A percentile compares a stretch with the other conserved stretches of the same genome.
phyloP scores from a whole-genome alignment of 1,140 invertebrate species.

The Hycleus phaleratus region DNA sequence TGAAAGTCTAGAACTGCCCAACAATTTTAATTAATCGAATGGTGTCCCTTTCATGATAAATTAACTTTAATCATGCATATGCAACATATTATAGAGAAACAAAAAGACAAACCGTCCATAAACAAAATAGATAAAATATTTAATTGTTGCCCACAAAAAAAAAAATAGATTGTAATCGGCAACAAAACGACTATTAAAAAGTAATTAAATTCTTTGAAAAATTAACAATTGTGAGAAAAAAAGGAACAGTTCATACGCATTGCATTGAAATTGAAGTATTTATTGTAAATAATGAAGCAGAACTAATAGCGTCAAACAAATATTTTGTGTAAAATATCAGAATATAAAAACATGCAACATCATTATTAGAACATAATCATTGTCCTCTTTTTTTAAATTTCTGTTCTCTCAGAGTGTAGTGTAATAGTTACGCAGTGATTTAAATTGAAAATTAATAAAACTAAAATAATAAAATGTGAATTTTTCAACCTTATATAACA shows the following conservation, averaged over 20 bases:
- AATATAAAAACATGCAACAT: constrained; percentile 11
- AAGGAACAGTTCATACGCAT: background rate
- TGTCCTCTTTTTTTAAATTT: background rate
- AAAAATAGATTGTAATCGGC: no score
- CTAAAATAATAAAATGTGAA: background rate
- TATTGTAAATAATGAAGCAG: constrained; percentile 4
- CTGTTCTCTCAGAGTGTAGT: constrained; percentile 8
- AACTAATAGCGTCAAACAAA: constrained; percentile 1
- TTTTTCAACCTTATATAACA: no score
- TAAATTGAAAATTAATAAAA: background rate
- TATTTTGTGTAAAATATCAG: constrained; percentile 4
- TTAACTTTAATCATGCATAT: constrained; percentile 16
- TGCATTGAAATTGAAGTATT: constrained; percentile 6
- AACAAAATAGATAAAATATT: no score
- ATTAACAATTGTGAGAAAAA: constrained; percentile 5
- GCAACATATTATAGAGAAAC: constrained; percentile 10
- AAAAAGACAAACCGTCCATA: background rate
- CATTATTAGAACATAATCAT: constrained; percentile 1
- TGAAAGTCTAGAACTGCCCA: no score
- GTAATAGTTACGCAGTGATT: constrained; percentile 20
- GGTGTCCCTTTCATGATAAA: constrained; percentile 22
- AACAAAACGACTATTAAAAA: constrained; percentile 2
- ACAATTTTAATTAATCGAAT: constrained; percentile 17
- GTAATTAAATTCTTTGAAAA: constrained; percentile 6
- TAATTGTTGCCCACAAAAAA: no score